Evolutionary conservation across 2,888 invertebrate genomes (phyloP).

Genomic region (Phrixothrix hirtus): DNA sequence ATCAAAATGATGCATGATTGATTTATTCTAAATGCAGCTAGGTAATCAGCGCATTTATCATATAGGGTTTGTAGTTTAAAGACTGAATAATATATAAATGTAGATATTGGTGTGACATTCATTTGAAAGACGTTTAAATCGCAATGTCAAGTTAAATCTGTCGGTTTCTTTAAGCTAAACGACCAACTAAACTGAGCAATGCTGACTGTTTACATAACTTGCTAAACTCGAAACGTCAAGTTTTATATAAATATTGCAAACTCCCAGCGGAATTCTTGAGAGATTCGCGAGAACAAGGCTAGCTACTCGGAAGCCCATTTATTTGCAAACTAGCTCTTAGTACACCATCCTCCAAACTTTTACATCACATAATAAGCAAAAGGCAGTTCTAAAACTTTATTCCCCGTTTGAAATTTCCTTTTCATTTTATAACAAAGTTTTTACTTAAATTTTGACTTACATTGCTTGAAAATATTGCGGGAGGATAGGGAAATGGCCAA

Average conservation of each 20-base stretch:
- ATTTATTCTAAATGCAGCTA: no score
- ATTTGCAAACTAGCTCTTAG: slow-evolving; percentile 46
- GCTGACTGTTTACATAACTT: slow-evolving; percentile 31
- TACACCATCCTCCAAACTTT: slow-evolving; percentile 42
- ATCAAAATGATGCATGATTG: no score
- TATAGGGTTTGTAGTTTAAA: no score
- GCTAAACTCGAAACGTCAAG: slow-evolving; percentile 37
- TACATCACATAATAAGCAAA: slow-evolving; percentile 42
- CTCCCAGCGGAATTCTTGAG: slow-evolving; percentile 38
- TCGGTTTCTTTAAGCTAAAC: background rate
- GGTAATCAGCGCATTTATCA: no score
- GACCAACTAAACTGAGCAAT: slow-evolving; percentile 26
- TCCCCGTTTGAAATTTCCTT: slow-evolving; percentile 40
- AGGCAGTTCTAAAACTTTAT: slow-evolving; percentile 39
- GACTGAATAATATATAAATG: no score
- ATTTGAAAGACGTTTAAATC: no score
- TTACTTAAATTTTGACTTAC: slow-evolving; percentile 27
- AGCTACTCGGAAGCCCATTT: slow-evolving; percentile 45
- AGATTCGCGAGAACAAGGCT: slow-evolving; percentile 42
- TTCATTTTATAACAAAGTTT: slow-evolving; percentile 31
- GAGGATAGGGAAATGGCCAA: slow-evolving; percentile 6
- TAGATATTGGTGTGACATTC: no score
- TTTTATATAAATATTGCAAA: slow-evolving; percentile 39
- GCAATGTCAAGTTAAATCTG: no score
- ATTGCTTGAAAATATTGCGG: slow-evolving; percentile 23